Evolutionary conservation across 2,888 invertebrate species (phyloP).

Genomic region (Calliphora vomitoria): DNA sequence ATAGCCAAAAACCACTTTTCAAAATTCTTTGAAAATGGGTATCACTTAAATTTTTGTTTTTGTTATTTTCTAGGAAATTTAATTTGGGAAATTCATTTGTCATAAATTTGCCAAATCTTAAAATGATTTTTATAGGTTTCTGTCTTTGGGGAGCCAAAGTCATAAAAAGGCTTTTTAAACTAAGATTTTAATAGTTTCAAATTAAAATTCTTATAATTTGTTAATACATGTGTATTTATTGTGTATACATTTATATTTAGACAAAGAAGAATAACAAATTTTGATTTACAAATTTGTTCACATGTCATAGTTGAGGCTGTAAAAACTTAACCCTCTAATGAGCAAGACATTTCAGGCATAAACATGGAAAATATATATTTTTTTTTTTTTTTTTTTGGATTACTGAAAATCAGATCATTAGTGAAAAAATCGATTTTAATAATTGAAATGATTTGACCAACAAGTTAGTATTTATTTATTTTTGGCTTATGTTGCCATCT

Average conservation of each 20-base stretch:
- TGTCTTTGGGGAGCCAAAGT: constrained; percentile 1
- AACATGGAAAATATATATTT: no score
- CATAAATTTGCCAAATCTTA: constrained; percentile 28
- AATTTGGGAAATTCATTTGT: constrained; percentile 14
- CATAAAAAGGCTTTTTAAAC: constrained; percentile 51
- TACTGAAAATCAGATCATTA: no score
- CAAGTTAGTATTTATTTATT: no score
- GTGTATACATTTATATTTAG: neutral
- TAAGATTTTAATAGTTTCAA: constrained; percentile 44
- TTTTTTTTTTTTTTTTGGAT: no score
- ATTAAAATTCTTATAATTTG: constrained; percentile 5
- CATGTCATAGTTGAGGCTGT: neutral
- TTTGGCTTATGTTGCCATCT: no score
- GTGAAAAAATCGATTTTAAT: no score
- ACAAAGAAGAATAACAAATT: neutral
- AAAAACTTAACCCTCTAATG: constrained; percentile 4
- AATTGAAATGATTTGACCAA: no score
- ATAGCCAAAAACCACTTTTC: neutral
- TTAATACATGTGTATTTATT: neutral
- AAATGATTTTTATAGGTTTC: constrained; percentile 34
- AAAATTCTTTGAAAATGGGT: neutral
- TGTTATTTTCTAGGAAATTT: neutral
- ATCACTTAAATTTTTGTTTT: neutral
- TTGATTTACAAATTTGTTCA: neutral
- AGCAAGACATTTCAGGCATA: neutral